Evolutionary conservation across 2,113 vertebrate genomes (phyloP).

Genomic region (Cheilinus undulatus): DNA sequence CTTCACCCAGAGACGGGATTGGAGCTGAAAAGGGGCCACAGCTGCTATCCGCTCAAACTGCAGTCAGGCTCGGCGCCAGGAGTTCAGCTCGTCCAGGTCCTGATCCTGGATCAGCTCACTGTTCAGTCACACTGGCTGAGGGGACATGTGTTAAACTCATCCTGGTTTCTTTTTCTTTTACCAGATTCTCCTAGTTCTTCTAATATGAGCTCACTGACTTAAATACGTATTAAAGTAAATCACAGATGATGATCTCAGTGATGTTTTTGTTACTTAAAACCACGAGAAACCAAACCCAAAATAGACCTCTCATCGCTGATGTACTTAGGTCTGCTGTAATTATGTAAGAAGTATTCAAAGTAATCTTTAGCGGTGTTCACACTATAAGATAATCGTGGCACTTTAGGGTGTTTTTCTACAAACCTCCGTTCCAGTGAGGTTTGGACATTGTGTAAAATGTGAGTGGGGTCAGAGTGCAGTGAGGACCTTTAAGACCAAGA

Average conservation of each 20-base stretch:
- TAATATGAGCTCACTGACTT: neutral
- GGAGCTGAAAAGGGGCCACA: constrained; percentile 44
- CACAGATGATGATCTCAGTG: neutral
- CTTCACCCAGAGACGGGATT: constrained; percentile 52
- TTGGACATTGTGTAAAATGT: no score
- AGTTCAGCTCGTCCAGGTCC: constrained; percentile 19
- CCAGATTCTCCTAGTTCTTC: neutral
- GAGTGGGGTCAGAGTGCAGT: no score
- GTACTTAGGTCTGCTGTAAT: no score
- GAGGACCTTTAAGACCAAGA: no score
- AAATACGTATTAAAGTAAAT: neutral
- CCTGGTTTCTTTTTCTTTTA: constrained; percentile 7
- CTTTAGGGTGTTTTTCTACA: no score
- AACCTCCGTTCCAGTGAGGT: no score
- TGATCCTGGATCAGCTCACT: constrained; percentile 31
- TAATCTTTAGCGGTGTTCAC: no score
- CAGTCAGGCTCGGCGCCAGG: constrained; percentile 15
- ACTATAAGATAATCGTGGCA: no score
- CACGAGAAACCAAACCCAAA: neutral
- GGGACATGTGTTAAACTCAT: constrained; percentile 10
- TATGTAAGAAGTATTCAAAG: no score
- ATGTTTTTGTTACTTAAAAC: neutral
- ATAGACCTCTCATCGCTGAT: neutral
- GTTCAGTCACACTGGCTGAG: neutral
- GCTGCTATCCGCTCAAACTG: constrained; percentile 20